A percentile compares a stretch with the other conserved stretches of the same genome.
Evolutionary conservation across 2,888 invertebrate genomes (phyloP).

Genomic region (Venustoraphidia nigricollis): DNA sequence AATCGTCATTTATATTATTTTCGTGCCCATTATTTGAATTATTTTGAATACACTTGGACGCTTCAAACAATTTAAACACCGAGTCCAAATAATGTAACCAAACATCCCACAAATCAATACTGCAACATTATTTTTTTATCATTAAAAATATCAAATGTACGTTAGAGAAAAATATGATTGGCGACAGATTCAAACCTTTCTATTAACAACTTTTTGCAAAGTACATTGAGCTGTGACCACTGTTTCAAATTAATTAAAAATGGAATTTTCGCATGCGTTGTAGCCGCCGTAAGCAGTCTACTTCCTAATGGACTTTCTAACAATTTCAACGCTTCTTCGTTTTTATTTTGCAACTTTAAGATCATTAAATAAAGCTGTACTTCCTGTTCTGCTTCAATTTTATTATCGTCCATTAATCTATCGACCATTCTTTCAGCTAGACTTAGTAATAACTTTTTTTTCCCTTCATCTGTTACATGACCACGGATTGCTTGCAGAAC

Average conservation of each 20-base stretch:
- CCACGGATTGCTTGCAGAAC: conserved; percentile 69
- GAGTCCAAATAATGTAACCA: conserved; percentile 58
- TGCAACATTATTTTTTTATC: conserved; percentile 17
- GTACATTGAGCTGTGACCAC: conserved; percentile 58
- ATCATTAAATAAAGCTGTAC: conserved; percentile 83
- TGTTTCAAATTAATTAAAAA: conserved; percentile 54
- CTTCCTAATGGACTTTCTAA: conserved; percentile 62
- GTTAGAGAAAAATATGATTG: neutral
- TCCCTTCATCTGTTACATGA: conserved; percentile 33
- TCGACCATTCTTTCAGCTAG: conserved; percentile 89
- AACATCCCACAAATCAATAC: conserved; percentile 57
- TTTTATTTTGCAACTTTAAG: conserved; percentile 63
- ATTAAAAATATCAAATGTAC: neutral
- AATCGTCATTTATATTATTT: conserved; percentile 13
- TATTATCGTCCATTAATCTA: conserved; percentile 73
- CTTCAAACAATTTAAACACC: conserved; percentile 42
- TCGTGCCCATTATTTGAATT: conserved; percentile 16
- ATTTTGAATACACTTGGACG: conserved; percentile 14
- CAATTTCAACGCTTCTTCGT: conserved; percentile 64
- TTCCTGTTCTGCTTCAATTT: conserved; percentile 88
- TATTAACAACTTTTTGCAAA: conserved; percentile 56
- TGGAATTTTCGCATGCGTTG: conserved; percentile 53
- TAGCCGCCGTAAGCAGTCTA: conserved; percentile 50
- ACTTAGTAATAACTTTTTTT: conserved; percentile 57
- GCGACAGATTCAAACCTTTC: conserved; percentile 38